Conservation (phyloP, 64 coral and sea anemone species). For the Montipora foliosa region DNA sequence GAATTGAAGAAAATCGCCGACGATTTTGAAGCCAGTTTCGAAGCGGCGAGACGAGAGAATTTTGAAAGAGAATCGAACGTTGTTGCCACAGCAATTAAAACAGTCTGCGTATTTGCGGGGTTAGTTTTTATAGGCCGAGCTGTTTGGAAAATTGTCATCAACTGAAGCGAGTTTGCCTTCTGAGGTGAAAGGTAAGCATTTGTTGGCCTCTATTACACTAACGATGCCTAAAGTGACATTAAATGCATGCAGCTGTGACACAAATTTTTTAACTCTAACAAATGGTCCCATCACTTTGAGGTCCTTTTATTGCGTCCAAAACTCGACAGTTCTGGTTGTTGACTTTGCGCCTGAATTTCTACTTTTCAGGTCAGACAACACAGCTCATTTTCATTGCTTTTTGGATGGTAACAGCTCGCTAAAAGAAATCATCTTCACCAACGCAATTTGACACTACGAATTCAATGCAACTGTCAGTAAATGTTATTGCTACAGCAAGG, state of each 20-base stretch:
- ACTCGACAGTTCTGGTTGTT: not conserved
- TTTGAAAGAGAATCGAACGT: not conserved
- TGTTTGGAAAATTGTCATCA: conserved; percentile 23
- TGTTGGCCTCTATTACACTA: not conserved
- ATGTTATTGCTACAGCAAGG: not conserved
- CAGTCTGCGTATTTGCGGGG: not conserved
- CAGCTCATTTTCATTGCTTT: not conserved
- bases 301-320: not conserved
- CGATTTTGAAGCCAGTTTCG: conserved; percentile 23
- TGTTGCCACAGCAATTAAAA: not conserved
- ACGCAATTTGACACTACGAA: conserved; percentile 26
- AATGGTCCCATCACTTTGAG: not conserved
- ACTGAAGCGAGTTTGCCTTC: not conserved
- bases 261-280: not conserved
- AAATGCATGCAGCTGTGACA: not conserved
- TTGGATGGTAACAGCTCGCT: not conserved
- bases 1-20: conserved; percentile 33
- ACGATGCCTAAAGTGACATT: not conserved
- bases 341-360: not conserved
- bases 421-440: not conserved
- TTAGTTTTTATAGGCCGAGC: conserved; percentile 7
- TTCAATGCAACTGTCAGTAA: not conserved
- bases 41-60: not conserved
- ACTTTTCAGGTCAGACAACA: not conserved
- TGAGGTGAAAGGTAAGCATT: conserved; percentile 1